A percentile compares a stretch with the other conserved stretches of the same genome.
phyloP scores from a whole-genome alignment of 2,797 vertebrate species.

The Yasuhikotakia modesta region DNA sequence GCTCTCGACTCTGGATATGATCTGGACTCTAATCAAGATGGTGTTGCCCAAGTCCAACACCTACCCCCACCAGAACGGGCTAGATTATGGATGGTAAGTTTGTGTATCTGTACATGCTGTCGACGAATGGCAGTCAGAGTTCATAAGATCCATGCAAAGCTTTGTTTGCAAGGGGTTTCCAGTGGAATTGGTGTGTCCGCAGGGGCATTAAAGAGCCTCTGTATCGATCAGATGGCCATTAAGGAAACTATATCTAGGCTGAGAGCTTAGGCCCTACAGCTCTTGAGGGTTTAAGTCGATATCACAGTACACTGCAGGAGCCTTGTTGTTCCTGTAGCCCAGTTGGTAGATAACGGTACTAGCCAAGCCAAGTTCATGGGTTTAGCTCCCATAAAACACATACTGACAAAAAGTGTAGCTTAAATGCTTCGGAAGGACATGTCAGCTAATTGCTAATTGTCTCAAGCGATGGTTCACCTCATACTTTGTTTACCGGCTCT shows the following conservation, averaged over 20 bases:
- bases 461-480: no score
- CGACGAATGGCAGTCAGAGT: conserved; percentile 5
- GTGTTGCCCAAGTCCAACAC: conserved; percentile 82
- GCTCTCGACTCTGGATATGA: conserved; percentile 91
- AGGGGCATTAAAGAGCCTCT: conserved; percentile 36
- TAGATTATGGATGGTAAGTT: conserved; percentile 97
- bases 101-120: conserved; percentile 1
- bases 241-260: conserved; percentile 36
- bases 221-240: conserved; percentile 53
- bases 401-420: no score
- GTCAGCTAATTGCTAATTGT: no score
- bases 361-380: no score
- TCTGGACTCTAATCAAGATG: conserved; percentile 86
- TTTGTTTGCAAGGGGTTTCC: conserved; percentile 18
- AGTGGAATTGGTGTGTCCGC: conserved; percentile 18
- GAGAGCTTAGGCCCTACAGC: not conserved
- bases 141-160: not conserved
- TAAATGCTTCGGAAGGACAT: no score
- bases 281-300: not conserved
- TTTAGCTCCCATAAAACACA: no score
- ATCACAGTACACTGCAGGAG: not conserved
- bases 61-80: conserved; percentile 82
- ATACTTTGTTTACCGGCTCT: not conserved
- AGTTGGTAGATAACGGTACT: no score
- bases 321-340: no score